A percentile compares a stretch with the other conserved stretches of the same genome.
Evolutionary conservation across 2,797 vertebrate genomes (phyloP).

Genomic region (Odontamblyopus lacepedii): DNA sequence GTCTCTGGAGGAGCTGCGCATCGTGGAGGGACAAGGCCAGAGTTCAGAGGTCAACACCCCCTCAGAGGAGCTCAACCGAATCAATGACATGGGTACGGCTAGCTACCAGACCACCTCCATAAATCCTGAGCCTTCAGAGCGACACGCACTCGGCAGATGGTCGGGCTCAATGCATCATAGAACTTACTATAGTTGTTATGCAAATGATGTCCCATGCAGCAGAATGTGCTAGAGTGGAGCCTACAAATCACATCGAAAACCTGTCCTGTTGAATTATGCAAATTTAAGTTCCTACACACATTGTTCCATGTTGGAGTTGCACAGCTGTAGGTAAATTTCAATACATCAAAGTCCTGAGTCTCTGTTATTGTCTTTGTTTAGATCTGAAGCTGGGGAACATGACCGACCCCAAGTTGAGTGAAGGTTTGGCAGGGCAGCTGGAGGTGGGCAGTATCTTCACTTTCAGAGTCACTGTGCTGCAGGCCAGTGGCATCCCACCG

Average conservation of each 20-base stretch:
- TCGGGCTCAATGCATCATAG: conserved; percentile 41
- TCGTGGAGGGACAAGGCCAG: conserved; percentile 98
- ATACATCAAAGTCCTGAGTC: conserved; percentile 24
- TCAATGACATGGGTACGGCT: conserved; percentile 88
- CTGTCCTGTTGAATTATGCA: conserved; percentile 12
- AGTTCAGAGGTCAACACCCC: conserved; percentile 90
- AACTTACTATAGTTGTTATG: conserved; percentile 46
- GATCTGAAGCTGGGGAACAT: conserved; percentile 87
- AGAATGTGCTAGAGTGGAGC: conserved; percentile 20
- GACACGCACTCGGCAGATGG: conserved; percentile 64
- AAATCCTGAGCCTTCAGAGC: conserved; percentile 38
- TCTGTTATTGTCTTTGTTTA: conserved; percentile 54
- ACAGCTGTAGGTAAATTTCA: conserved; percentile 18
- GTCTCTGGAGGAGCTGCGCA: conserved; percentile 93
- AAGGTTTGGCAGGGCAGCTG: conserved; percentile 85
- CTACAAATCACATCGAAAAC: conserved; percentile 30
- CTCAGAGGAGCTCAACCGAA: conserved; percentile 92
- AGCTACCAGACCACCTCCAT: conserved; percentile 40
- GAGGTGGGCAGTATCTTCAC: conserved; percentile 95
- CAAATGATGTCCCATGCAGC: conserved; percentile 39
- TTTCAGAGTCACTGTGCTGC: conserved; percentile 95
- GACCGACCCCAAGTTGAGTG: conserved; percentile 84
- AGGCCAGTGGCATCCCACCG: conserved; percentile 89
- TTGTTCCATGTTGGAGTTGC: background rate
- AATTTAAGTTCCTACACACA: conserved; percentile 22